Evolutionary conservation across 2,797 vertebrate species (phyloP).

Genomic region (Halcyon chelicuti): DNA sequence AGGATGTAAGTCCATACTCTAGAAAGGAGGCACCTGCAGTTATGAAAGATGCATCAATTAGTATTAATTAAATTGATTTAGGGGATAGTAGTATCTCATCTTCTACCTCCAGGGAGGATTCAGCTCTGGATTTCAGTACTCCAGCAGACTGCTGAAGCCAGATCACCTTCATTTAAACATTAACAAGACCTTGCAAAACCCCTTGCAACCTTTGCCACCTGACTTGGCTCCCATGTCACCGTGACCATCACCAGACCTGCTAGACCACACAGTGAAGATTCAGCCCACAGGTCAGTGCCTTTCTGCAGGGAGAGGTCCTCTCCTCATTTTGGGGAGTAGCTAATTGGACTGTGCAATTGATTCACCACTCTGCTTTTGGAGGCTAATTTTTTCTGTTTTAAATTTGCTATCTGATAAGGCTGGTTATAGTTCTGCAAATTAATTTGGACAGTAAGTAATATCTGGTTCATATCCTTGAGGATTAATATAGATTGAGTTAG

Average conservation of each 20-base stretch:
- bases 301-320: not conserved
- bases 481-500: not conserved
- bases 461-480: constrained; percentile 12
- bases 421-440: not conserved
- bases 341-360: not conserved
- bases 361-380: not conserved
- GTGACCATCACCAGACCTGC: not conserved
- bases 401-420: not conserved
- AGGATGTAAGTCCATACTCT: not conserved
- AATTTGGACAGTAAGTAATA: not conserved
- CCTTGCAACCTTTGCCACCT: not conserved
- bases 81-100: not conserved
- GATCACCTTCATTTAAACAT: not conserved
- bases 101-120: not conserved
- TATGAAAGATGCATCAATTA: not conserved
- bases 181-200: not conserved
- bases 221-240: not conserved
- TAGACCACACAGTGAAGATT: rapidly evolving
- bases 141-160: not conserved
- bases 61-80: not conserved
- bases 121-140: not conserved
- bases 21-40: not conserved
- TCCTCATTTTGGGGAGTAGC: rapidly evolving
- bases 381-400: not conserved
- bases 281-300: rapidly evolving